Percentiles rank a stretch among this genome's conserved stretches.
phyloP scores from a whole-genome alignment of 2,888 invertebrate genomes.

The Pelosia muscerda region DNA sequence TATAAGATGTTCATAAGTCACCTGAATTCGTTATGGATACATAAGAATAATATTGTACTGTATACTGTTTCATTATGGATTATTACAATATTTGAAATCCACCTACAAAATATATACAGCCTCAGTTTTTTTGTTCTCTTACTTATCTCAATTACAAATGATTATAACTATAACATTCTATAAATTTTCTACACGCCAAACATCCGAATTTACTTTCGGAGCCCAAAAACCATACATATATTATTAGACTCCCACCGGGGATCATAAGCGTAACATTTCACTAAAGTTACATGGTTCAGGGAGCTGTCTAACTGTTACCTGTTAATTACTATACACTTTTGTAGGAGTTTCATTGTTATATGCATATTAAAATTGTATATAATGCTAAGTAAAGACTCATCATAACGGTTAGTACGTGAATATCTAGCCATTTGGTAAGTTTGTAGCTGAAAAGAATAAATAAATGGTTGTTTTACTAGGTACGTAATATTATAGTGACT shows the following conservation, averaged over 20 bases:
- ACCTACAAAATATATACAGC: too few relatives aligned
- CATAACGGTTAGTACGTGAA: slow-evolving; percentile 58
- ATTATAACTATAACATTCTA: neutral
- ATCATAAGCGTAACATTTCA: slow-evolving; percentile 18
- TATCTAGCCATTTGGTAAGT: slow-evolving; percentile 30
- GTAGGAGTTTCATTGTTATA: slow-evolving; percentile 55
- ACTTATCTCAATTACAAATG: too few relatives aligned
- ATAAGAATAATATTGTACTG: too few relatives aligned
- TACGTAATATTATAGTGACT: neutral
- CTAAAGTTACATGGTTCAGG: slow-evolving; percentile 40
- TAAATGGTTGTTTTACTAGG: neutral
- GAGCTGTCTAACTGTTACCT: slow-evolving; percentile 49
- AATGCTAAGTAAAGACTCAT: slow-evolving; percentile 34
- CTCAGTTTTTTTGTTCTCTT: neutral
- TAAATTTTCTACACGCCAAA: neutral
- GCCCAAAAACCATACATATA: neutral
- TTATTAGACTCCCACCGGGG: neutral
- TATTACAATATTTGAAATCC: too few relatives aligned
- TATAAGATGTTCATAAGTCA: too few relatives aligned
- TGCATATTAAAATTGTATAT: slow-evolving; percentile 43
- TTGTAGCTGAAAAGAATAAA: neutral
- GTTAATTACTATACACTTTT: slow-evolving; percentile 51
- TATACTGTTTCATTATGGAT: too few relatives aligned
- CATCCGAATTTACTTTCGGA: neutral
- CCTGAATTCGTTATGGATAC: too few relatives aligned